Percentiles rank a stretch among this genome's conserved stretches.
Conservation (phyloP, 2,888 invertebrate species). For the Xylophagus ater region DNA sequence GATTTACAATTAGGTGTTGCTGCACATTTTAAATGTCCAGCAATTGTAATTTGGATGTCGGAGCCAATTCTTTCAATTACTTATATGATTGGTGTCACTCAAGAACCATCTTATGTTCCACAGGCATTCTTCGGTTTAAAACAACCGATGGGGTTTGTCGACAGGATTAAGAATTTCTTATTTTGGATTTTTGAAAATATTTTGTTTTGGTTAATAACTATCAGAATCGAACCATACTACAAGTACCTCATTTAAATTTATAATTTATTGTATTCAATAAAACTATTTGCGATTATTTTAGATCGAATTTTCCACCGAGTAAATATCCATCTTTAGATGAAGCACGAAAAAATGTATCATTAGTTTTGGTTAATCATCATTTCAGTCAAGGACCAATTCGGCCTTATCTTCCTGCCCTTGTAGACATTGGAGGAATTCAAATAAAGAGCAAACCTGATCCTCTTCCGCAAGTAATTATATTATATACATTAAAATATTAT, state of each 20-base stretch:
- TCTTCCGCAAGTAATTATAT: conserved; percentile 23
- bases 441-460: too few species aligned
- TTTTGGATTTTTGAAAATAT: neutral
- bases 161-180: neutral
- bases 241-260: neutral
- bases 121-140: conserved; percentile 18
- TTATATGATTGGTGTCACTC: conserved; percentile 27
- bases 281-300: too few species aligned
- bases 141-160: conserved; percentile 14
- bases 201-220: neutral
- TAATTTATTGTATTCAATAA: neutral
- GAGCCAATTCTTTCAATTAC: conserved; percentile 22
- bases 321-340: neutral
- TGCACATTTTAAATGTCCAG: conserved; percentile 28
- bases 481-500: conserved; percentile 27
- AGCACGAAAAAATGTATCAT: conserved; percentile 46
- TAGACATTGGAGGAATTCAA: conserved; percentile 31
- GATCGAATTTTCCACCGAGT: neutral
- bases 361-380: too few species aligned
- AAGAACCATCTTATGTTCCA: conserved; percentile 26
- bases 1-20: conserved; percentile 23
- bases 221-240: neutral
- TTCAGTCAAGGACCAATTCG: too few species aligned
- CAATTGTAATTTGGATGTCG: conserved; percentile 25
- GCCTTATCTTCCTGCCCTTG: too few species aligned